These are phyloP conservation scores for Saccostrea glomerata DNA, from an alignment of 1,140 invertebrate species.

Conservation along the genomic window DNA sequence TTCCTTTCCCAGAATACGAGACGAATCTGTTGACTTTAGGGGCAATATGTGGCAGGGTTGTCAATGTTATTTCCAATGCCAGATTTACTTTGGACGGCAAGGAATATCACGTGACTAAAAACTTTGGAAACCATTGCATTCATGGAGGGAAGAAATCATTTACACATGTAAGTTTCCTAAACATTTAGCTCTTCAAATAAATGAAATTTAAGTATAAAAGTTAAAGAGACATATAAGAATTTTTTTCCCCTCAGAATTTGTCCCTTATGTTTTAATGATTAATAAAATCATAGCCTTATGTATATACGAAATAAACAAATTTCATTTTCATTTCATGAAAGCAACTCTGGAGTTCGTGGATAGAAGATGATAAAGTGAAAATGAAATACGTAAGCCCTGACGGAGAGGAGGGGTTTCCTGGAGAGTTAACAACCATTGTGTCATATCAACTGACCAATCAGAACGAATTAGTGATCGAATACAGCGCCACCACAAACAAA, in stretches of 20 bases:
- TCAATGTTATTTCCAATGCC: slow-evolving; percentile 32
- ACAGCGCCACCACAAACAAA: slow-evolving; percentile 86
- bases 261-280: too few species aligned
- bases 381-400: slow-evolving; percentile 85
- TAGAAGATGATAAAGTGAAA: slow-evolving; percentile 72
- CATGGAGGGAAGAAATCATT: background rate
- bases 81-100: slow-evolving; percentile 4
- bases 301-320: too few species aligned
- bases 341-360: slow-evolving; percentile 75
- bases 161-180: background rate
- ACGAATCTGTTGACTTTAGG: slow-evolving; percentile 19
- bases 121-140: slow-evolving; percentile 16
- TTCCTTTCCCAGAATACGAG: background rate
- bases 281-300: too few species aligned
- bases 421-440: slow-evolving; percentile 83
- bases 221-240: too few species aligned
- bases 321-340: slow-evolving; percentile 7
- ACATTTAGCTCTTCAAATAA: background rate
- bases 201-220: too few species aligned
- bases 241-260: too few species aligned
- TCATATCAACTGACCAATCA: slow-evolving; percentile 87
- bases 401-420: slow-evolving; percentile 93
- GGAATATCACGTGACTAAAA: slow-evolving; percentile 28
- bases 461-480: slow-evolving; percentile 86
- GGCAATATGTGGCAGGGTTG: slow-evolving; percentile 26